These are phyloP conservation scores for Cyclopterus lumpus DNA, from an alignment of 2,797 vertebrate species.

Conservation along the genomic window DNA sequence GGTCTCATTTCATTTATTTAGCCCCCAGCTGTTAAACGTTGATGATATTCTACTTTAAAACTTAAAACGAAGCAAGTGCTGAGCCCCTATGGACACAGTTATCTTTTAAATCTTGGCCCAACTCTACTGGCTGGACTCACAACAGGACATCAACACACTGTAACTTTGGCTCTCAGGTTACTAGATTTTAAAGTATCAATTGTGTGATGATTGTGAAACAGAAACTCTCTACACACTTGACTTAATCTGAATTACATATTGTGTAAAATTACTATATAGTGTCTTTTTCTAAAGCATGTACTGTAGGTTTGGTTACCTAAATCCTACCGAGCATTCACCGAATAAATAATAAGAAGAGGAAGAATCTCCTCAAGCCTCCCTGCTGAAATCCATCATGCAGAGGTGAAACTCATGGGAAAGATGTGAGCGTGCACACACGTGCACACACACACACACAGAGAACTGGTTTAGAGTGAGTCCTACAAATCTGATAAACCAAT, in stretches of 20 bases:
- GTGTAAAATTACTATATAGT: not conserved
- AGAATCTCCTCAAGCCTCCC: not conserved
- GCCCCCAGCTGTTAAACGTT: not conserved
- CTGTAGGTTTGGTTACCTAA: not conserved
- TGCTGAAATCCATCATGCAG: not conserved
- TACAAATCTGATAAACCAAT: constrained; percentile 15
- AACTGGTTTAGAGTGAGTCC: constrained; percentile 8
- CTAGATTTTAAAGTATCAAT: constrained; percentile 21
- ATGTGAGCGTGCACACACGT: not conserved
- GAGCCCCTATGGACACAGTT: not conserved
- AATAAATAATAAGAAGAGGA: constrained; percentile 5
- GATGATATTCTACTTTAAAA: not conserved
- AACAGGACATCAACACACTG: constrained; percentile 38
- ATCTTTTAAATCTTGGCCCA: constrained; percentile 13
- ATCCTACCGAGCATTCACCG: not conserved
- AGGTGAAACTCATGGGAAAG: not conserved
- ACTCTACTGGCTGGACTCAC: constrained; percentile 1
- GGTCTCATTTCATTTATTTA: not conserved
- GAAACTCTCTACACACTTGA: not conserved
- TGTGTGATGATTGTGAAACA: constrained; percentile 1
- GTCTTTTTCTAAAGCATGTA: not conserved
- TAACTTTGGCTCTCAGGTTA: constrained; percentile 31
- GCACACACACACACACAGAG: not conserved
- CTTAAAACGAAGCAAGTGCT: not conserved
- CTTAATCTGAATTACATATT: not conserved